Evolutionary conservation across 2,888 invertebrate genomes (phyloP).

Genomic region (Geophilus truncorum): DNA sequence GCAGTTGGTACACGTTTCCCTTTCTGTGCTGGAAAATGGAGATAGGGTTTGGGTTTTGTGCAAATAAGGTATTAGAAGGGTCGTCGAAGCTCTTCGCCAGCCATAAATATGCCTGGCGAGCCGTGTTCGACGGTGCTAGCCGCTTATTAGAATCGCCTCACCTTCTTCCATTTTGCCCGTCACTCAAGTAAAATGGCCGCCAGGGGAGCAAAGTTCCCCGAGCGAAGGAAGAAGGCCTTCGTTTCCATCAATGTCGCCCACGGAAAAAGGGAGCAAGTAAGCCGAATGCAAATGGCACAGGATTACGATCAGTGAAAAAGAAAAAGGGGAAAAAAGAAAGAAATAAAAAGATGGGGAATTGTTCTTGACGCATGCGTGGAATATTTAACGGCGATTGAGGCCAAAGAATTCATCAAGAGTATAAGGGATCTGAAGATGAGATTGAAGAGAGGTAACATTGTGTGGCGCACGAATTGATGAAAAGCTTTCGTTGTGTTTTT

Average conservation of each 20-base stretch:
- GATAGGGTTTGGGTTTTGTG: neutral
- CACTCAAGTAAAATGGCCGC: neutral
- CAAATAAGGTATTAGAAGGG: neutral
- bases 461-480: neutral
- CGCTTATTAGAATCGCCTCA: neutral
- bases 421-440: neutral
- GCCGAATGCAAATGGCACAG: neutral
- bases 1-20: neutral
- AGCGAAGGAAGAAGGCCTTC: neutral
- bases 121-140: neutral
- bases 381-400: neutral
- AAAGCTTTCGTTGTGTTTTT: neutral
- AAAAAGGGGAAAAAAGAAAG: neutral
- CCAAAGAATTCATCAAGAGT: neutral
- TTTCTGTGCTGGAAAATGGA: neutral
- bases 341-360: neutral
- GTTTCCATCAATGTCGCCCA: neutral
- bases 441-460: neutral
- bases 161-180: neutral
- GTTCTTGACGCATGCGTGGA: neutral
- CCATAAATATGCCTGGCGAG: neutral
- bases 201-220: neutral
- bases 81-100: neutral
- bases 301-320: neutral
- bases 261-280: neutral